phyloP scores from a whole-genome alignment of 2,888 invertebrate species.

The Lamproptera curius region DNA sequence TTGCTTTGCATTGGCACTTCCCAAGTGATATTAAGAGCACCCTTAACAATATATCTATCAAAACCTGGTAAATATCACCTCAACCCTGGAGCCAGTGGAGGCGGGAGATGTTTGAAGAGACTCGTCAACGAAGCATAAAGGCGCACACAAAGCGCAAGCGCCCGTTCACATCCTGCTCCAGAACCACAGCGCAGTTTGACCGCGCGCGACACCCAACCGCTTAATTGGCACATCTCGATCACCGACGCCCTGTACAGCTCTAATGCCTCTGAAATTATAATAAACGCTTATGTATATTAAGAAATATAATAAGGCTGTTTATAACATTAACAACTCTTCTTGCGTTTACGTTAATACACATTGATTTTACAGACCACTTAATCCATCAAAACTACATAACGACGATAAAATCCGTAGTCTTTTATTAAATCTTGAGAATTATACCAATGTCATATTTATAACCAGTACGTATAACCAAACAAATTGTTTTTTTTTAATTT shows the following conservation, averaged over 20 bases:
- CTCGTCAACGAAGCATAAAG: constrained; percentile 46
- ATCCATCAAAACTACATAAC: no score
- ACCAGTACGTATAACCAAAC: no score
- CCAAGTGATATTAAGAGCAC: not conserved
- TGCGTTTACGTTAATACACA: no score
- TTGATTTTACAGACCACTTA: no score
- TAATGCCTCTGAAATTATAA: constrained; percentile 47
- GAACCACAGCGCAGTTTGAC: constrained; percentile 43
- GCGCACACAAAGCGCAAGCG: constrained; percentile 39
- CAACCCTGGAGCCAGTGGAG: constrained; percentile 31
- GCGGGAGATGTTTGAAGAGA: constrained; percentile 38
- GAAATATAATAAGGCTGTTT: no score
- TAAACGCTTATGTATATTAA: no score
- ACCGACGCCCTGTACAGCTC: constrained; percentile 49
- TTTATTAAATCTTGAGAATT: no score
- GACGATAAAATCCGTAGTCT: no score
- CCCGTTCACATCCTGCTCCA: constrained; percentile 48
- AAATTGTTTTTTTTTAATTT: no score
- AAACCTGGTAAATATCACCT: constrained; percentile 29
- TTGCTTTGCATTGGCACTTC: no score
- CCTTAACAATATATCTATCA: not conserved
- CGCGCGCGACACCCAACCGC: constrained; percentile 34
- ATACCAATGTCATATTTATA: no score
- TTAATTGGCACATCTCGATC: constrained; percentile 50
- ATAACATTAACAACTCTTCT: no score